Evolutionary conservation across 2,113 vertebrate genomes (phyloP).

Genomic region (Chinchilla lanigera): DNA sequence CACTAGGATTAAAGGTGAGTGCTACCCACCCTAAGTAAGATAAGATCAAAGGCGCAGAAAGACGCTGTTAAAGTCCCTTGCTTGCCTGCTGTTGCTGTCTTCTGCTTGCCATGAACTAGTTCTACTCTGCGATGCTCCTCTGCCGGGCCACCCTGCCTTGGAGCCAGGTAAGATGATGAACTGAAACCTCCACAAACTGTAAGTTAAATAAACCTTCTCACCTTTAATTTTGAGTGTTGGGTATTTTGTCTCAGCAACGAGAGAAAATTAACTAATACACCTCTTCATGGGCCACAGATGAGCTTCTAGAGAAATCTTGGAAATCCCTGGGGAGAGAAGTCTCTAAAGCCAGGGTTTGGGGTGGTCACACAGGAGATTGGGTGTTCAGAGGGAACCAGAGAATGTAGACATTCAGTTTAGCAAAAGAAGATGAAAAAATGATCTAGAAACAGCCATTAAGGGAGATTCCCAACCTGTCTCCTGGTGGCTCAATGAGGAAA

Average conservation of each 20-base stretch:
- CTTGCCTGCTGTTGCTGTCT: not conserved
- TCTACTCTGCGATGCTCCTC: not conserved
- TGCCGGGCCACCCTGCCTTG: not conserved
- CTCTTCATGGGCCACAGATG: not conserved
- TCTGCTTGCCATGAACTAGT: not conserved
- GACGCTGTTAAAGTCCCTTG: not conserved
- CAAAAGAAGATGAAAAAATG: not conserved
- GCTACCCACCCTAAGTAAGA: not conserved
- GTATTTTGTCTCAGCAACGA: not conserved
- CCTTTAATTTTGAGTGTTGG: not conserved
- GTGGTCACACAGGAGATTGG: not conserved
- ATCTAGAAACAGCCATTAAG: not conserved
- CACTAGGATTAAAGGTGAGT: not conserved
- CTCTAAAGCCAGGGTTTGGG: not conserved
- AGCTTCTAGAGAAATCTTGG: not conserved
- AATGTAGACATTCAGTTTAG: not conserved
- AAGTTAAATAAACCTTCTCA: not conserved
- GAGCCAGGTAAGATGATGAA: not conserved
- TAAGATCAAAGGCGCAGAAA: not conserved
- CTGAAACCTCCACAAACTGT: not conserved
- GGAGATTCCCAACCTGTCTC: not conserved
- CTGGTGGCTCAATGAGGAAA: not conserved
- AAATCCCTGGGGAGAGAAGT: not conserved
- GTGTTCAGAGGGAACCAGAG: not conserved
- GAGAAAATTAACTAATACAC: not conserved